Evolutionary conservation across 2,113 vertebrate genomes (phyloP), one percentile per base, ranked within the genome.

Genomic region (Pogonocichla stellata): DNA sequence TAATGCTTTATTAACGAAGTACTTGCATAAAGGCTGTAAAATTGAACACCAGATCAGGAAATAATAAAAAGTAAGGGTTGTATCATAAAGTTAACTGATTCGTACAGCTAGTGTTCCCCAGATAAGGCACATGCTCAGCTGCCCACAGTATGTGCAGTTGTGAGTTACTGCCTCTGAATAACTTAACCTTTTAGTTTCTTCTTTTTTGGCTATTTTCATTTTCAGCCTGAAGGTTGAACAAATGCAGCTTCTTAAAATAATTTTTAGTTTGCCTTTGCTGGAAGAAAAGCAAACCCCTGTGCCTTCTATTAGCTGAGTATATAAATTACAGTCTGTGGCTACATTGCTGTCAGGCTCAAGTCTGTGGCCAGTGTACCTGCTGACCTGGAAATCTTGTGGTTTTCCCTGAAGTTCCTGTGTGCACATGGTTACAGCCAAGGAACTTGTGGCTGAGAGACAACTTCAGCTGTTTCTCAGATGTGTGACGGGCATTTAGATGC

Each of bases 21-120:
- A 87, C 77, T 95, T 91, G 26, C 67, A 93, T 95, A 94, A 88
- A 80, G 71, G 93, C 79, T 92, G 87, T 96, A 96, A 96, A 97
- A 95, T 90, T 83, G 94, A 93, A 77, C 93, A 90, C 90, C 90
- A 88, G 90, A 86, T 93, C 92, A 96, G 95, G 95, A 95, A 95
- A 93, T 60, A 96, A 93, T 95, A 95, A 95, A 96, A 94, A 80
- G 66, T 71, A 83, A 94, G 91, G 75, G 67, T 71, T 94, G 72
- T 92, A 78, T 90, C 86, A 88, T 96, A 97, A 96, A 97, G 87
- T 92, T 92, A 97, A 96, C 93, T 92, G 96, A 96, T 93, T 93
- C 25, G 0, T 92, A 86, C 67, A 53, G 72, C 36, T 48, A 67
- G 72, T 45, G 85, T 14, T 93, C 93, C 88, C 85, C 80, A 88